Evolutionary conservation across 1,140 invertebrate genomes (phyloP).

Genomic region (Thaumatotibia leucotreta): DNA sequence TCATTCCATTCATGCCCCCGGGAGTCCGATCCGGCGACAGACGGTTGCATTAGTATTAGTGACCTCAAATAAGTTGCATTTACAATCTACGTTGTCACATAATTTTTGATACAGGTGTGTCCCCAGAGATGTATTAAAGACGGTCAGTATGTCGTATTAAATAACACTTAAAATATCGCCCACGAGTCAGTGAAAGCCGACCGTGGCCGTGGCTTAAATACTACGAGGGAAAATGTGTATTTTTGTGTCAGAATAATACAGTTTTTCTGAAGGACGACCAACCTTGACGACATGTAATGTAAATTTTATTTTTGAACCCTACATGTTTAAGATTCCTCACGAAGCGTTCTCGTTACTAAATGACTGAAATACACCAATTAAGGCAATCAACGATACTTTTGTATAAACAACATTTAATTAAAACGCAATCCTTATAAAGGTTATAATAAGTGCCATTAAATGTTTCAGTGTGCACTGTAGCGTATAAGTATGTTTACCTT

Average conservation of each 20-base stretch:
- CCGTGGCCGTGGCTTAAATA: slow-evolving; percentile 23
- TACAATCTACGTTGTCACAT: slow-evolving; percentile 40
- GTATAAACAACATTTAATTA: background rate
- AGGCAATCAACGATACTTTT: background rate
- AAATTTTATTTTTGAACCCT: background rate
- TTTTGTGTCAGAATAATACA: slow-evolving; percentile 43
- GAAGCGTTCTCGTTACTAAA: no score
- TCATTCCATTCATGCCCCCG: slow-evolving; percentile 38
- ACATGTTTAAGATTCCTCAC: background rate
- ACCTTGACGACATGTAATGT: no score
- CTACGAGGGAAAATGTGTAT: slow-evolving; percentile 38
- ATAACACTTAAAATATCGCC: slow-evolving; percentile 64
- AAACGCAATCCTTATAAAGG: slow-evolving; percentile 2
- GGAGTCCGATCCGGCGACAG: slow-evolving; percentile 39
- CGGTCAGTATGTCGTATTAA: slow-evolving; percentile 66
- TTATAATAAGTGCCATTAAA: no score
- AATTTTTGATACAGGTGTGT: slow-evolving; percentile 40
- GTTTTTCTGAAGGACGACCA: background rate
- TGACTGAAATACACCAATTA: no score
- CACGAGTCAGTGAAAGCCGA: slow-evolving; percentile 56
- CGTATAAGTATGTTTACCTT: background rate
- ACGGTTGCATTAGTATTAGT: slow-evolving; percentile 34
- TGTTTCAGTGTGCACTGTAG: no score
- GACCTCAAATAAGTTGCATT: slow-evolving; percentile 34
- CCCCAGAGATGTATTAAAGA: slow-evolving; percentile 29